phyloP scores from a whole-genome alignment of 2,797 vertebrate genomes.

The Fundulus diaphanus region DNA sequence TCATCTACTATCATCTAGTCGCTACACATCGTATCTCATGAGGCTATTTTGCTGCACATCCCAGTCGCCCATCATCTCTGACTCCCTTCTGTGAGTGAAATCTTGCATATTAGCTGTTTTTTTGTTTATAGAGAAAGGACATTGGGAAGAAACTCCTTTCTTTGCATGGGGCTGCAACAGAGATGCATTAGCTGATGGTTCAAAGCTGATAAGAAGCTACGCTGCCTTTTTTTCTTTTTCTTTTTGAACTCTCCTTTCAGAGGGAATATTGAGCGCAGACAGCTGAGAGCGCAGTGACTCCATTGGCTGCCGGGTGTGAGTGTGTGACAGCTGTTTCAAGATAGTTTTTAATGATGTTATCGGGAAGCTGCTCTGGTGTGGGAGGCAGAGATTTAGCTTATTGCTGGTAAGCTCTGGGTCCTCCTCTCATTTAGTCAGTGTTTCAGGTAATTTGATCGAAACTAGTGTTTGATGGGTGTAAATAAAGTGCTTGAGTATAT shows the following conservation, averaged over 20 bases:
- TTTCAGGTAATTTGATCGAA: constrained; percentile 26
- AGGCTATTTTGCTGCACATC: neutral
- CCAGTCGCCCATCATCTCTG: constrained; percentile 23
- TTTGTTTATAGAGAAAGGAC: constrained; percentile 28
- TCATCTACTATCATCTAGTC: neutral
- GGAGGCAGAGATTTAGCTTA: constrained; percentile 33
- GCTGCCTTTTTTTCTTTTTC: constrained; percentile 44
- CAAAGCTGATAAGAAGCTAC: constrained; percentile 59
- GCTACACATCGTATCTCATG: constrained; percentile 5
- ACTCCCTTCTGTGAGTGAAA: constrained; percentile 43
- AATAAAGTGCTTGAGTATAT: constrained; percentile 28
- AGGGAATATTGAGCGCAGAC: constrained; percentile 64
- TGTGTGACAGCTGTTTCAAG: constrained; percentile 48
- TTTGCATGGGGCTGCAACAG: constrained; percentile 24
- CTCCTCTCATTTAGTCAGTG: constrained; percentile 7
- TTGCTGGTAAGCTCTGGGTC: constrained; percentile 18
- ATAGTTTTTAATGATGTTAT: constrained; percentile 67
- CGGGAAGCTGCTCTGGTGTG: constrained; percentile 37
- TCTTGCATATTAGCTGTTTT: constrained; percentile 39
- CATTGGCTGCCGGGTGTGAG: constrained; percentile 43
- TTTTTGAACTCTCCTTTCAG: constrained; percentile 72
- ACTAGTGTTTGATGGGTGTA: constrained; percentile 21
- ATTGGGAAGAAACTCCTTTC: constrained; percentile 47
- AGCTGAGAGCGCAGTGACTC: constrained; percentile 56
- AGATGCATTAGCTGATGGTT: constrained; percentile 49